These are phyloP conservation scores for Sorex maritimensis DNA, from an alignment of 2,797 vertebrate genomes.

Conservation along the genomic window DNA sequence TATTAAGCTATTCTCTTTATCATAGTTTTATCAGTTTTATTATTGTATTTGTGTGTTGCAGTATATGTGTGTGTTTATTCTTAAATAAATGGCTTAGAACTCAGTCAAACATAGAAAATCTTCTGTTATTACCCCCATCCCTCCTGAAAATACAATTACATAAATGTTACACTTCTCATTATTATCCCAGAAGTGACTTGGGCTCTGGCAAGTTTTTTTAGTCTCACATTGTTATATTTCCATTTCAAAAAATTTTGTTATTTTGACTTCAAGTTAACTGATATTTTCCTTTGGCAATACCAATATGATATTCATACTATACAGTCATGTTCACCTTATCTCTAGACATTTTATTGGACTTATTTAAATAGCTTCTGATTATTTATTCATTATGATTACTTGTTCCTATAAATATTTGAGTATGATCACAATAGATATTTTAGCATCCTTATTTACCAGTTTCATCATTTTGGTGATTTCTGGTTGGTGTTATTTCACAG, in stretches of 20 bases:
- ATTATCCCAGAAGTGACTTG: background rate
- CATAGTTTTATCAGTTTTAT: slow-evolving; percentile 5
- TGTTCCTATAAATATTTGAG: slow-evolving; percentile 39
- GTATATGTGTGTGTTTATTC: background rate
- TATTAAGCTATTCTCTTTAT: slow-evolving; percentile 8
- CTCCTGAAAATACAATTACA: slow-evolving; percentile 9
- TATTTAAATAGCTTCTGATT: slow-evolving; percentile 30
- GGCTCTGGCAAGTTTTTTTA: background rate
- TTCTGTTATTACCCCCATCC: background rate
- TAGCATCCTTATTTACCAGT: slow-evolving; percentile 8
- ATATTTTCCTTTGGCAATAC: slow-evolving; percentile 20
- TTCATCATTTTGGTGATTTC: background rate
- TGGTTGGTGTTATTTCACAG: background rate
- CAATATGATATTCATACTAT: background rate
- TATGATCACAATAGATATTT: slow-evolving; percentile 11
- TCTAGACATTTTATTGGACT: background rate
- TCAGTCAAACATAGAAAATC: slow-evolving; percentile 7
- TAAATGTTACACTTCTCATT: background rate
- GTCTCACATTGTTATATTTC: background rate
- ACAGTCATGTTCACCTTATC: slow-evolving; percentile 17
- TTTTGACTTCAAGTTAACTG: background rate
- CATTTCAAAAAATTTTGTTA: background rate
- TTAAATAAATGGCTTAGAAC: background rate
- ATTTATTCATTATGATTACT: slow-evolving; percentile 1
- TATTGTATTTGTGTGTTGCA: background rate